These are phyloP conservation scores for Oostethus manadensis DNA, from an alignment of 2,113 vertebrate species.

Conservation along the genomic window DNA sequence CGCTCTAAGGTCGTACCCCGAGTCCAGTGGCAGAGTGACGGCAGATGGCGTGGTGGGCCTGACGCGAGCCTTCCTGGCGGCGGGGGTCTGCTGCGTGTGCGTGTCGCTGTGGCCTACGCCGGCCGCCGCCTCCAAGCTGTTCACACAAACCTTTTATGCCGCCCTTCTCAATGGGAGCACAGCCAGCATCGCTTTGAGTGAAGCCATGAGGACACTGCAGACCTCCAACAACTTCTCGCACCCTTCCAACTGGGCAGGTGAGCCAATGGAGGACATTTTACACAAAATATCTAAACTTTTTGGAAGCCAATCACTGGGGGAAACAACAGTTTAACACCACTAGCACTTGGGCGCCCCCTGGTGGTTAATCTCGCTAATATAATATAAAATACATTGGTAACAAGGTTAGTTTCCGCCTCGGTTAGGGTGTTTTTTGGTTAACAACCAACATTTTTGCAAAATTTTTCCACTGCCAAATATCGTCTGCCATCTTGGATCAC, in stretches of 20 bases:
- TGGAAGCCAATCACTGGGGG: too few species aligned
- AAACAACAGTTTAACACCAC: too few species aligned
- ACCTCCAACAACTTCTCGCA: slow-evolving; percentile 88
- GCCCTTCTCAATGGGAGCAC: slow-evolving; percentile 86
- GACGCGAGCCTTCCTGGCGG: slow-evolving; percentile 87
- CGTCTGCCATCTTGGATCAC: too few species aligned
- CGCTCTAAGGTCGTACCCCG: slow-evolving; percentile 75
- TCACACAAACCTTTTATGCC: slow-evolving; percentile 85
- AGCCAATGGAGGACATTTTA: slow-evolving; percentile 17
- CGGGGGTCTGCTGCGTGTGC: slow-evolving; percentile 87
- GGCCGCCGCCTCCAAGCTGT: slow-evolving; percentile 85
- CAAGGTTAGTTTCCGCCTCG: too few species aligned
- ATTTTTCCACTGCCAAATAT: too few species aligned
- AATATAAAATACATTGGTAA: too few species aligned
- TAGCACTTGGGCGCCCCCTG: not conserved
- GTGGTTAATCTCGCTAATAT: not conserved
- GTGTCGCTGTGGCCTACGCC: slow-evolving; percentile 89
- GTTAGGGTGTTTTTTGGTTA: too few species aligned
- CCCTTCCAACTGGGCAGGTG: slow-evolving; percentile 94
- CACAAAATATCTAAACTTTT: too few species aligned
- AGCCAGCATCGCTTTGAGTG: slow-evolving; percentile 82
- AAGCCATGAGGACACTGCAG: slow-evolving; percentile 90
- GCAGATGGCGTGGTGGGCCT: slow-evolving; percentile 87
- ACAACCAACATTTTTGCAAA: too few species aligned
- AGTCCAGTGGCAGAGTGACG: slow-evolving; percentile 81